Evolutionary conservation across 2,797 vertebrate genomes (phyloP).

Genomic region (Sebastiscus tertius): DNA sequence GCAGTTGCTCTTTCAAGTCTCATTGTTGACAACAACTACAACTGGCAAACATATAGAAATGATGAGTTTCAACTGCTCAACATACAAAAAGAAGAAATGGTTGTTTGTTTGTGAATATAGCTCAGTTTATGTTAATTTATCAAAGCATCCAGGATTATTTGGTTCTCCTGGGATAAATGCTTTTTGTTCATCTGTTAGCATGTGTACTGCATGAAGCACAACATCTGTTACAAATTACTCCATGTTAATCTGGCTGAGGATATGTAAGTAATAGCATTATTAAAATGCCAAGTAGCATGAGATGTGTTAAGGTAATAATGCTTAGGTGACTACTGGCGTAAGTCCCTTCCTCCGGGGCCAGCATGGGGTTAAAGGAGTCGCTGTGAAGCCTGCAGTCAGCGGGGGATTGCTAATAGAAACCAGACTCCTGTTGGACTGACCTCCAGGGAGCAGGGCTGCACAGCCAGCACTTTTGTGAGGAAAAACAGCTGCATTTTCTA

Average conservation of each 20-base stretch:
- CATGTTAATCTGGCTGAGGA: constrained; percentile 6
- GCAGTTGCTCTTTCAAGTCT: constrained; percentile 2
- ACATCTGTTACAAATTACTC: constrained; percentile 46
- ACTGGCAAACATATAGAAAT: neutral
- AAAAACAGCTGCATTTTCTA: constrained; percentile 76
- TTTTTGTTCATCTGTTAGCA: constrained; percentile 19
- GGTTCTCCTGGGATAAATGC: constrained; percentile 4
- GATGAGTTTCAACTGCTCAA: neutral
- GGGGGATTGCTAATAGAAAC: constrained; percentile 79
- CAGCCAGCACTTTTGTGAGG: constrained; percentile 75
- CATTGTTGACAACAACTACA: neutral
- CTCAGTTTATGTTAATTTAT: constrained; percentile 21
- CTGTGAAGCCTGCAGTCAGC: constrained; percentile 65
- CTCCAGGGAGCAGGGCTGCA: constrained; percentile 66
- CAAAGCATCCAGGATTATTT: neutral
- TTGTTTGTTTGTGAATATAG: constrained; percentile 6
- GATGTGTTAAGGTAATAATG: constrained; percentile 41
- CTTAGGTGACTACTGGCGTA: constrained; percentile 50
- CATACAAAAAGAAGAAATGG: neutral
- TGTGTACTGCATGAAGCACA: constrained; percentile 17
- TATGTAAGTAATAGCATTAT: constrained; percentile 8
- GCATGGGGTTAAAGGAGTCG: constrained; percentile 66
- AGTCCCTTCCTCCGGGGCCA: constrained; percentile 36
- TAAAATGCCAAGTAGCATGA: constrained; percentile 10
- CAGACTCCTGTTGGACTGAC: constrained; percentile 76